phyloP scores from a whole-genome alignment of 92 coral and sea anemone genomes.

The Parazoanthus atlanticus region DNA sequence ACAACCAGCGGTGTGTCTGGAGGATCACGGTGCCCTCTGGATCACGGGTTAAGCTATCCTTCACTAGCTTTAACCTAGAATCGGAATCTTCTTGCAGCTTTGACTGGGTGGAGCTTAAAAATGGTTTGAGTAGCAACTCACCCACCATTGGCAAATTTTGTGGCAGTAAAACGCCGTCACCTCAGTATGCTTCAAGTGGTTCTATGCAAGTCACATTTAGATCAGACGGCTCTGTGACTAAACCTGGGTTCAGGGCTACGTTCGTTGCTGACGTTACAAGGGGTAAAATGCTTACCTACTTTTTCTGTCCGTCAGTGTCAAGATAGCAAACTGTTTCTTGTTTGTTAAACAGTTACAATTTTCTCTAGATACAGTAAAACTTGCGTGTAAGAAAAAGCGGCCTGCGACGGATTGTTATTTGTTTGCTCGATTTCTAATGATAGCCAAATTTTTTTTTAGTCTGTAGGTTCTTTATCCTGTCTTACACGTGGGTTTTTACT shows the following conservation, averaged over 20 bases:
- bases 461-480: no score
- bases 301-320: no score
- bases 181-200: constrained; percentile 29
- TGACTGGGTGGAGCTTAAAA: constrained; percentile 39
- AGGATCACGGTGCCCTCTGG: constrained; percentile 26
- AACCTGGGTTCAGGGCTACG: constrained; percentile 18
- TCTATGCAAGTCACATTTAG: constrained; percentile 26
- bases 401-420: no score
- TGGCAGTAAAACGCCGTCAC: constrained; percentile 34
- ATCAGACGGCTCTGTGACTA: constrained; percentile 40
- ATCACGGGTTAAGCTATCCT: constrained; percentile 28
- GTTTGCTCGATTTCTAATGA: no score
- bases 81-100: constrained; percentile 37
- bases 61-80: constrained; percentile 41
- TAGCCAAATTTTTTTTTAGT: no score
- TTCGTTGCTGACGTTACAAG: background rate
- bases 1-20: constrained; percentile 33
- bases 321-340: no score
- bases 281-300: no score
- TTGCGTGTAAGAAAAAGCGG: no score
- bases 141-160: constrained; percentile 44
- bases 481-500: no score
- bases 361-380: no score
- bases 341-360: no score
- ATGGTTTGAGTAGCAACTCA: constrained; percentile 35